Evolutionary conservation across 2,113 vertebrate species (phyloP).

Genomic region (Baryphthengus martii): DNA sequence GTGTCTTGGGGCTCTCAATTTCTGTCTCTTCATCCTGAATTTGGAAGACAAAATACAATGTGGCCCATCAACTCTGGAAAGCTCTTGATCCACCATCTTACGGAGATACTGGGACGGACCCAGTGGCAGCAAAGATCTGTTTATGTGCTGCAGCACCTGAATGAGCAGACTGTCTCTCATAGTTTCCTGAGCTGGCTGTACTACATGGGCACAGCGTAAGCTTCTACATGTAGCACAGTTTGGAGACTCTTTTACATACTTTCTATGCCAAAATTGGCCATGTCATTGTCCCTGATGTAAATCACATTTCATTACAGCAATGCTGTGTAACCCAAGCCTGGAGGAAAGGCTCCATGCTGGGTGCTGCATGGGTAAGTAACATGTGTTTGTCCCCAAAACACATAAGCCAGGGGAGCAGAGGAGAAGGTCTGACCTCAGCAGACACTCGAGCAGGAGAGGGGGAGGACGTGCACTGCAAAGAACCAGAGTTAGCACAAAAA

Average conservation of each 20-base stretch:
- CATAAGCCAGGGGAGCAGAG: background rate
- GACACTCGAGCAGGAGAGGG: background rate
- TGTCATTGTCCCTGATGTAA: background rate
- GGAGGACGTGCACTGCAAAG: background rate
- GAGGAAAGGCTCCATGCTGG: background rate
- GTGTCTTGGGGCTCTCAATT: background rate
- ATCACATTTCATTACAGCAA: background rate
- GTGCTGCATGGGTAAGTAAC: fast-evolving
- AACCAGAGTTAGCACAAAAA: background rate
- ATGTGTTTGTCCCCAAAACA: fast-evolving
- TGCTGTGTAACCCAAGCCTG: background rate
- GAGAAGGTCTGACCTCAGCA: background rate
- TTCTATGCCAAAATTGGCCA: background rate
- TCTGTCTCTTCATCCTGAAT: background rate
- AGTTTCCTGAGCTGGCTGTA: background rate
- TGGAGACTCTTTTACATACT: background rate
- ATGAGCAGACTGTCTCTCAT: background rate
- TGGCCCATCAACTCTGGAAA: background rate
- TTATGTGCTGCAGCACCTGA: background rate
- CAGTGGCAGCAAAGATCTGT: background rate
- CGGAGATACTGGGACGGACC: background rate
- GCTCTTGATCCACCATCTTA: background rate
- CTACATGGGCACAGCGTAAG: background rate
- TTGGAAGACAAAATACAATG: background rate
- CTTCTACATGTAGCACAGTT: background rate